Percentiles rank a stretch among this genome's conserved stretches.
phyloP scores from a whole-genome alignment of 2,797 vertebrate species.

The Leptatherina wallacei region DNA sequence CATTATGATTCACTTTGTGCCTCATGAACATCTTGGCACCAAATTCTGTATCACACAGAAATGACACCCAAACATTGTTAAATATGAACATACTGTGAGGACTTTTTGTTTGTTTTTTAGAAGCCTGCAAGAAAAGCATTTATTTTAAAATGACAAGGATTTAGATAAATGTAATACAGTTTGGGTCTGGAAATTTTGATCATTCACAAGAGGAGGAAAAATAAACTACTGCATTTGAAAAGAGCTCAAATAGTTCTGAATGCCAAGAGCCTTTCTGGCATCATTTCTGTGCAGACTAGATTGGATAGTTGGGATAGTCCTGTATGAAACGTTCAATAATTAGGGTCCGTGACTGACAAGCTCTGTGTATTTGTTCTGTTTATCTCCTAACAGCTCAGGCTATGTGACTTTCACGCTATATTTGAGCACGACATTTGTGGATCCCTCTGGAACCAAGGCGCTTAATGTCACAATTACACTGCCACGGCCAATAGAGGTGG shows the following conservation, averaged over 20 bases:
- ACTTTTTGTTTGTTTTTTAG: neutral
- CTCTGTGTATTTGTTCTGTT: conserved; percentile 67
- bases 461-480: conserved; percentile 70
- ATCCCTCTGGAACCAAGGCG: conserved; percentile 65
- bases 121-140: conserved; percentile 18
- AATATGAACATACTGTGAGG: conserved; percentile 26
- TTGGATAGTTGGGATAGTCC: conserved; percentile 59
- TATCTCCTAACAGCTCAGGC: conserved; percentile 52
- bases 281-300: conserved; percentile 40
- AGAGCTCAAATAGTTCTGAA: conserved; percentile 27
- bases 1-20: conserved; percentile 62
- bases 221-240: neutral
- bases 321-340: conserved; percentile 63
- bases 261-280: conserved; percentile 39
- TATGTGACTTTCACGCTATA: conserved; percentile 77
- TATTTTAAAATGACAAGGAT: conserved; percentile 20
- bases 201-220: conserved; percentile 8
- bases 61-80: conserved; percentile 30
- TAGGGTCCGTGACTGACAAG: conserved; percentile 73
- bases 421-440: conserved; percentile 65
- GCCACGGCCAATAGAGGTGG: conserved; percentile 63
- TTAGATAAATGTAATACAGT: conserved; percentile 18
- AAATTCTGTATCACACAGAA: conserved; percentile 17
- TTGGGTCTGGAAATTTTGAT: conserved; percentile 23
- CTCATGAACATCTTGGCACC: conserved; percentile 50